These are phyloP conservation scores for Parnassius mnemosyne DNA, from an alignment of 2,888 invertebrate genomes.

Conservation along the genomic window DNA sequence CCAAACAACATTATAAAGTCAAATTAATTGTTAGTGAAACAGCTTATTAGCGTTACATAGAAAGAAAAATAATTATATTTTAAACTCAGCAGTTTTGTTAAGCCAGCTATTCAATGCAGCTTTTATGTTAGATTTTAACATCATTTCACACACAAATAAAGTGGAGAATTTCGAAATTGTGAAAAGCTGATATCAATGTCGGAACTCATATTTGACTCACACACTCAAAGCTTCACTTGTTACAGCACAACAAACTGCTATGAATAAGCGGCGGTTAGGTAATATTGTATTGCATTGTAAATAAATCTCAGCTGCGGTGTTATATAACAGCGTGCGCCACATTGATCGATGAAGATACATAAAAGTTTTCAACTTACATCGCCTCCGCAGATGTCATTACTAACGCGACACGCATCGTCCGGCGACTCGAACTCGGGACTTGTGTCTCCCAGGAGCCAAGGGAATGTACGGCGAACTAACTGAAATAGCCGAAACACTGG, in stretches of 20 bases:
- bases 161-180: too few relatives aligned
- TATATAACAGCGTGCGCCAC: constrained; percentile 16
- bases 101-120: too few relatives aligned
- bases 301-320: background rate
- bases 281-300: background rate
- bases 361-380: constrained; percentile 24
- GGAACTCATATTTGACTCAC: background rate
- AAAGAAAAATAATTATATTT: too few relatives aligned
- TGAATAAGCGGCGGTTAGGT: constrained; percentile 9
- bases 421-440: constrained; percentile 17
- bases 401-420: constrained; percentile 22
- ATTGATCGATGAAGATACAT: constrained; percentile 28
- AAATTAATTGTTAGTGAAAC: too few relatives aligned
- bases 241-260: constrained; percentile 10
- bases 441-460: constrained; percentile 27
- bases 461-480: constrained; percentile 29
- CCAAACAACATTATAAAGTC: too few relatives aligned
- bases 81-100: too few relatives aligned
- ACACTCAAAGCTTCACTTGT: background rate
- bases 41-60: too few relatives aligned
- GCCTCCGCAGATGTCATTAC: constrained; percentile 27
- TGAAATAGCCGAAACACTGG: constrained; percentile 27
- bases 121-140: too few relatives aligned
- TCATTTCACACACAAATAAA: too few relatives aligned
- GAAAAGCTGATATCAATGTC: too few relatives aligned